Evolutionary conservation across 2,888 invertebrate species (phyloP).

Genomic region (Elegia similella): DNA sequence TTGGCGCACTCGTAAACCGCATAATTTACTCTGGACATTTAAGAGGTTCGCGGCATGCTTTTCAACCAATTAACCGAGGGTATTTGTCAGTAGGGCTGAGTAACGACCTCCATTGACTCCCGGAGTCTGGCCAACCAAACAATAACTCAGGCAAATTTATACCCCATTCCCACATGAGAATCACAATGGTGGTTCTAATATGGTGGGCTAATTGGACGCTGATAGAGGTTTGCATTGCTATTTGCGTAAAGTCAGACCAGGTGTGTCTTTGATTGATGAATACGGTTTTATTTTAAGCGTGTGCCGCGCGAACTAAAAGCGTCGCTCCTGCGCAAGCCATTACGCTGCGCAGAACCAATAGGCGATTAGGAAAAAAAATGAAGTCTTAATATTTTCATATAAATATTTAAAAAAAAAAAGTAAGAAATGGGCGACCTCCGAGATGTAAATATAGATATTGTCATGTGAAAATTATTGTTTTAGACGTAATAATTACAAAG

Average conservation of each 20-base stretch:
- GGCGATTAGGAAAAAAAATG: no score
- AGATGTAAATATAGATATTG: no score
- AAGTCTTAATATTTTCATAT: no score
- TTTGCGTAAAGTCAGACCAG: not conserved
- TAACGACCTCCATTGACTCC: constrained; percentile 50
- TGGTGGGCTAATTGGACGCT: constrained; percentile 24
- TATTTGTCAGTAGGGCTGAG: constrained; percentile 59
- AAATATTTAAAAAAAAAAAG: no score
- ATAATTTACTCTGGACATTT: constrained; percentile 59
- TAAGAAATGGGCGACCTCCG: no score
- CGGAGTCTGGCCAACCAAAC: constrained; percentile 24
- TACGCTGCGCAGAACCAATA: no score
- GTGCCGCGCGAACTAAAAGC: no score
- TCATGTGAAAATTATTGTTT: no score
- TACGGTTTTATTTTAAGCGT: not conserved
- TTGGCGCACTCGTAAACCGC: constrained; percentile 56
- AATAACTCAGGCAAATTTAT: constrained; percentile 46
- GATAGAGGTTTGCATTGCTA: not conserved
- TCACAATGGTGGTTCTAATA: constrained; percentile 22
- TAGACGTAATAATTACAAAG: no score
- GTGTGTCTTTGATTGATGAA: not conserved
- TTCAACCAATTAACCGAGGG: constrained; percentile 64
- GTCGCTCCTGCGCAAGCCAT: no score
- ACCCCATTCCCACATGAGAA: constrained; percentile 37
- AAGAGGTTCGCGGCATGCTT: constrained; percentile 38